A percentile compares a stretch with the other conserved stretches of the same genome.
These are phyloP conservation scores for Amyelois transitella DNA, from an alignment of 1,140 invertebrate genomes.

Conservation along the genomic window DNA sequence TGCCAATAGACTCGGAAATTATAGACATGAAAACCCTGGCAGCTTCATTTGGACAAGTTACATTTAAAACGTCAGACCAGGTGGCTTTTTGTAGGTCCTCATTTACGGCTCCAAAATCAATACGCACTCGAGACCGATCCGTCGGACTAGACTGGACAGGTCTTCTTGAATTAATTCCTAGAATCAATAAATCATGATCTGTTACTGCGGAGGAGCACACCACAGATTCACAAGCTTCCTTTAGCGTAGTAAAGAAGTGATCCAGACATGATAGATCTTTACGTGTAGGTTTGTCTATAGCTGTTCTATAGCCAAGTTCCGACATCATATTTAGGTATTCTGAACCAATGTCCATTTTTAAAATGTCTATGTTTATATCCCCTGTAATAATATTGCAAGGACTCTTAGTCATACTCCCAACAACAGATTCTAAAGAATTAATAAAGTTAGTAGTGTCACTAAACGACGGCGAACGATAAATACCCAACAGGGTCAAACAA, in stretches of 20 bases:
- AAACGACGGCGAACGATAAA: conserved; percentile 12
- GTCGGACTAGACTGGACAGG: background rate
- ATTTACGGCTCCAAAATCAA: background rate
- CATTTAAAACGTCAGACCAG: background rate
- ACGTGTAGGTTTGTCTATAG: conserved; percentile 1
- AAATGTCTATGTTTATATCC: conserved; percentile 9
- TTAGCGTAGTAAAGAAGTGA: conserved; percentile 6
- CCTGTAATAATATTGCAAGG: conserved; percentile 2
- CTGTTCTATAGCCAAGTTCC: background rate
- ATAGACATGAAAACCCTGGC: background rate
- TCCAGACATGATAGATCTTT: conserved; percentile 1
- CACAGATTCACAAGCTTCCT: background rate
- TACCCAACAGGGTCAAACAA: background rate
- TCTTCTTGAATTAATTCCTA: background rate
- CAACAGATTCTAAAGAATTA: conserved; percentile 1
- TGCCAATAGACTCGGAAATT: background rate
- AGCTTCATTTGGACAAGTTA: background rate
- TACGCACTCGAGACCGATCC: background rate
- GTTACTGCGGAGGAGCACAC: conserved; percentile 1
- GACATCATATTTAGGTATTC: conserved; percentile 1
- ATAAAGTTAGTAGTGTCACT: conserved; percentile 2
- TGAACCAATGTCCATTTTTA: background rate
- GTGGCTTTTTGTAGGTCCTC: background rate
- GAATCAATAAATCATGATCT: conserved; percentile 8
- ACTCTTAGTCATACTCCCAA: background rate